Base-by-base conservation (phyloP, 92 coral and sea anemone species). In the Porites cylindrica region DNA sequence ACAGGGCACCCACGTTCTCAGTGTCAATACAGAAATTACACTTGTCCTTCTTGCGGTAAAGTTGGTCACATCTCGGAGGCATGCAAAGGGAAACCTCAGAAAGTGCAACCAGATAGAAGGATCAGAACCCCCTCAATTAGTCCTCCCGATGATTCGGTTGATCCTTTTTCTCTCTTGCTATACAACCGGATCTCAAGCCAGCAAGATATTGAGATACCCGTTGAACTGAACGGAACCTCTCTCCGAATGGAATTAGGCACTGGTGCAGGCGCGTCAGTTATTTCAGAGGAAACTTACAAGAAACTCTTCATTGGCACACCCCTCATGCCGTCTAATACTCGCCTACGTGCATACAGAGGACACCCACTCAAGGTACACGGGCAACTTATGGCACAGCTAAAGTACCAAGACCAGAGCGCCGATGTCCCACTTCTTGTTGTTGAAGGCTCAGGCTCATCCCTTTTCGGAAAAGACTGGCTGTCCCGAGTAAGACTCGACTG, bases 371-470 rank as follows among this genome's bases (percentile, higher is more conserved):
- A 76, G 43, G 91, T 91, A 38, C 47, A 38, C 5, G 47, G 47
- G 47, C 47, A 38, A 38, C 7, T 3, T 38, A 38, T 38, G 0
- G 47, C 47, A 38, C 47, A 38, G 5, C 47, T 38, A 38, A 38
- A 38, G 47, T 38, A 4, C 47, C 47, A 38, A 38, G 47, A 38
- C 6, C 47, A 38, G 47, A 38, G 47, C 47, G 47, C 47, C 47
- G 47, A 38, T 38, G 47, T 38, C 4, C 47, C 4, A 38, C 47
- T 38, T 38, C 60, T 65, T 2, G 94, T 91, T 6, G 94, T 91
- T 69, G 86, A 82, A 66, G 91, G 94, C 70, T 75, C 85, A 12
- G 91, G 89, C 23, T 86, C 91, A 21, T 87, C 94, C 63, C 82
- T 87, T 52, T 69, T 91, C 47, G 47, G 47, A 38, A 38, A 4